Conservation (phyloP, 30 jellyfish, hydroid and myxozoan species). For the Phacellophora camtschatica region DNA sequence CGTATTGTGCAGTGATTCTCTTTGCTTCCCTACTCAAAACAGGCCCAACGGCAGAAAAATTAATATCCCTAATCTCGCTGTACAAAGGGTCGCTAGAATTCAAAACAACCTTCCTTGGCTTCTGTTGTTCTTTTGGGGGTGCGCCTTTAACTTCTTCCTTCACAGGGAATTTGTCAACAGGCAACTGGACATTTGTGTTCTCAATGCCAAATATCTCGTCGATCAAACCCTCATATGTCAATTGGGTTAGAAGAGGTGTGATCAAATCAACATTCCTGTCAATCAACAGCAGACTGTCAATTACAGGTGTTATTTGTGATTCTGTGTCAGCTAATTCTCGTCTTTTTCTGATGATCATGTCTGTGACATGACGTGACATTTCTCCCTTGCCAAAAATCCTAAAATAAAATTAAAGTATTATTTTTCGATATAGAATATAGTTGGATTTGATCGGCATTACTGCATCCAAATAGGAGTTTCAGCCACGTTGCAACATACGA, state of each 20-base stretch:
- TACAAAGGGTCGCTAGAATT: constrained; percentile 85
- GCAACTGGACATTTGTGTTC: constrained; percentile 86
- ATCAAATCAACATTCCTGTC: constrained; percentile 90
- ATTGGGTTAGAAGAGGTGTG: constrained; percentile 94
- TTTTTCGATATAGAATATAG: too few relatives aligned
- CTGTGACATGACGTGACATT: constrained; percentile 85
- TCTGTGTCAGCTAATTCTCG: constrained; percentile 91
- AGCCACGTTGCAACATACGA: too few relatives aligned
- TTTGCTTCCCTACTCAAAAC: constrained; percentile 95
- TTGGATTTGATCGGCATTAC: too few relatives aligned
- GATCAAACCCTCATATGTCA: constrained; percentile 95
- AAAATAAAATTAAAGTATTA: neutral
- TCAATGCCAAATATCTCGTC: constrained; percentile 82
- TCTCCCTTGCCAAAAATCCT: constrained; percentile 79
- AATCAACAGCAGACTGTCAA: constrained; percentile 81
- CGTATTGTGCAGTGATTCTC: constrained; percentile 93
- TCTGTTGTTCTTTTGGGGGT: constrained; percentile 59
- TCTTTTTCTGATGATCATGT: constrained; percentile 86
- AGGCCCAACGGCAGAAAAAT: constrained; percentile 95
- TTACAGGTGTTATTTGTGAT: constrained; percentile 83
- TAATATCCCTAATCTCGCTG: constrained; percentile 88
- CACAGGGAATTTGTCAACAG: constrained; percentile 80
- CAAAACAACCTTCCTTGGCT: constrained; percentile 70
- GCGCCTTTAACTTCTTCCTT: constrained; percentile 68
- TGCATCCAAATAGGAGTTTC: too few relatives aligned